Evolutionary conservation across 2,113 vertebrate species (phyloP).

Genomic region (Balaeniceps rex): DNA sequence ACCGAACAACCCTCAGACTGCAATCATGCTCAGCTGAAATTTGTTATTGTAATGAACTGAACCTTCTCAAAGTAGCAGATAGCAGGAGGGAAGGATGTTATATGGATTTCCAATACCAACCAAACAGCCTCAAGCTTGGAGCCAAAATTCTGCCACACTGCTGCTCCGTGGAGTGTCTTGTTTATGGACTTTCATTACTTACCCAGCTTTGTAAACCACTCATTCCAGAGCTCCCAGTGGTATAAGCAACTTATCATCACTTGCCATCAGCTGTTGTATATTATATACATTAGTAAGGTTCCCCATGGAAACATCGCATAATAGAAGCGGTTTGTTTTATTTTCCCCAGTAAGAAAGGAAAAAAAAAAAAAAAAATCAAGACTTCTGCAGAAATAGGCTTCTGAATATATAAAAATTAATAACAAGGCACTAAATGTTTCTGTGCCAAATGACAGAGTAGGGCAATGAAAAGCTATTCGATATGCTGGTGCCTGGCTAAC

Average conservation of each 20-base stretch:
- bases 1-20: neutral
- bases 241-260: slow-evolving; percentile 52
- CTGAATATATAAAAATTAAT: neutral
- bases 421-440: slow-evolving; percentile 2
- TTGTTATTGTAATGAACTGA: slow-evolving; percentile 59
- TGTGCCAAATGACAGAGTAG: neutral
- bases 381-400: neutral
- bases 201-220: slow-evolving; percentile 33
- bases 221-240: slow-evolving; percentile 40
- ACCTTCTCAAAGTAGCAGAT: slow-evolving; percentile 59
- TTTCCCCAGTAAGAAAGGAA: neutral
- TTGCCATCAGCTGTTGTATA: slow-evolving; percentile 44
- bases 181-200: slow-evolving; percentile 65
- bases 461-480: neutral
- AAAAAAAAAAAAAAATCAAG: neutral
- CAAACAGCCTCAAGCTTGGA: slow-evolving; percentile 39
- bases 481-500: neutral
- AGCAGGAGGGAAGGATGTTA: slow-evolving; percentile 45
- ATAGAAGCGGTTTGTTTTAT: slow-evolving; percentile 28
- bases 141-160: slow-evolving; percentile 58
- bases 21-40: neutral
- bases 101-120: slow-evolving; percentile 66
- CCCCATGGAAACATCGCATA: neutral
- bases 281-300: slow-evolving; percentile 21
- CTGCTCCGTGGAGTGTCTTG: slow-evolving; percentile 23